Percentiles rank a stretch among this genome's conserved stretches.
These are phyloP conservation scores for Sarcophaga carnaria DNA, from an alignment of 2,888 invertebrate species.

Conservation along the genomic window DNA sequence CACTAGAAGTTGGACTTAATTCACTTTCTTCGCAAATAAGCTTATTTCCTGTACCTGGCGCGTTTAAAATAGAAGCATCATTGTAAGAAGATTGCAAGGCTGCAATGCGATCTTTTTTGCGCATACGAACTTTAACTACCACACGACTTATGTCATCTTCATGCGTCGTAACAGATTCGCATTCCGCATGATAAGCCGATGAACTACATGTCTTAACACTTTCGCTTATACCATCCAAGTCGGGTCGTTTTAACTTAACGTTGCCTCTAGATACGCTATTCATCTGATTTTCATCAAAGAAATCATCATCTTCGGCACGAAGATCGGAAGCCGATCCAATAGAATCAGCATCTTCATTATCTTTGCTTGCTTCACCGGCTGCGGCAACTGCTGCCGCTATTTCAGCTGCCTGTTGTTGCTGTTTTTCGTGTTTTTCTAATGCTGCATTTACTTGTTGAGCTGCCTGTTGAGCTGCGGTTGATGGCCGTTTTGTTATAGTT, in stretches of 20 bases:
- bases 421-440: constrained; percentile 71
- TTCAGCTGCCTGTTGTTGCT: constrained; percentile 72
- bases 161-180: constrained; percentile 86
- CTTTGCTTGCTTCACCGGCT: constrained; percentile 73
- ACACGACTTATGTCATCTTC: constrained; percentile 84
- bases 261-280: constrained; percentile 69
- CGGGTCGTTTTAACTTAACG: constrained; percentile 78
- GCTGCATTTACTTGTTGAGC: constrained; percentile 75
- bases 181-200: constrained; percentile 88
- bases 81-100: constrained; percentile 68
- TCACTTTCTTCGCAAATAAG: constrained; percentile 82
- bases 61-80: constrained; percentile 46
- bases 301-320: constrained; percentile 83
- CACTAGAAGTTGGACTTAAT: constrained; percentile 82
- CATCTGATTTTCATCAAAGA: constrained; percentile 81
- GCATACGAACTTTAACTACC: constrained; percentile 83
- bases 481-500: constrained; percentile 77
- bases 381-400: constrained; percentile 71
- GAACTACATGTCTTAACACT: constrained; percentile 87
- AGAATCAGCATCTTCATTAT: constrained; percentile 85
- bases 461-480: constrained; percentile 78
- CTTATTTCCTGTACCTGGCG: constrained; percentile 50
- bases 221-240: constrained; percentile 84
- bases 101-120: constrained; percentile 80
- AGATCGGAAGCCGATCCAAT: constrained; percentile 89